Evolutionary conservation across 2,113 vertebrate genomes (phyloP), one percentile per base, ranked within the genome.

Genomic region (Perca schrenkii): DNA sequence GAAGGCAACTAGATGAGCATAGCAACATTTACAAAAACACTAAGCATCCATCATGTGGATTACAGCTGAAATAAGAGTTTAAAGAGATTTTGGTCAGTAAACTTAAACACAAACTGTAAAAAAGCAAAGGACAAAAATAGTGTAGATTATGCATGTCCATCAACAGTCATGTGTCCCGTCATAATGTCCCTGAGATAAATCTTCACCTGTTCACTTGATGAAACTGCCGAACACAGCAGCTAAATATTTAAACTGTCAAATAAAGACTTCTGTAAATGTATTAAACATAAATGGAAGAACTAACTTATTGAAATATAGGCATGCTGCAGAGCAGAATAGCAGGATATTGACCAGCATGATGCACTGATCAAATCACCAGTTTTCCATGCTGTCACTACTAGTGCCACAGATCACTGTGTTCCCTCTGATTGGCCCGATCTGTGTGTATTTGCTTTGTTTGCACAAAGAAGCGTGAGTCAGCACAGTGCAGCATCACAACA

Each of bases 381-480:
- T 69, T 78, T 74, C 12, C 34, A 6, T 34, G 50, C 13, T 34
- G 17, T 83, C 69, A 60, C n/a, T 19, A 36, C 17, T 28, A 16
- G 49, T 17, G 49, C 53, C 54, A 49, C 28, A 50, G 28, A 54
- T 61, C 49, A 19, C 28, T 28, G 17, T 69, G 57, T 31, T 57
- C 28, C 43, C 72, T 54, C 16, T 36, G 50, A 63, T 13, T 15
- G 63, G 8, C 22, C 46, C 1, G 19, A 22, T 43, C 40, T 57
- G 43, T 47, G 31, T 54, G 31, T 2, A 12, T 5, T 43, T 25
- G 50, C 60, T 79, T 50, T 4, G 12, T 52, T n/a, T 31, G 80
- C 76, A 70, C 53, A 74, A 61, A 74, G 60, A 47, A 8, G 16
- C 4, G 14, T 52, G 84, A 90, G 73, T 90, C 85, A 89, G 85